phyloP scores from a whole-genome alignment of 2,888 invertebrate genomes.

The Lepidocyrtoides sp. region DNA sequence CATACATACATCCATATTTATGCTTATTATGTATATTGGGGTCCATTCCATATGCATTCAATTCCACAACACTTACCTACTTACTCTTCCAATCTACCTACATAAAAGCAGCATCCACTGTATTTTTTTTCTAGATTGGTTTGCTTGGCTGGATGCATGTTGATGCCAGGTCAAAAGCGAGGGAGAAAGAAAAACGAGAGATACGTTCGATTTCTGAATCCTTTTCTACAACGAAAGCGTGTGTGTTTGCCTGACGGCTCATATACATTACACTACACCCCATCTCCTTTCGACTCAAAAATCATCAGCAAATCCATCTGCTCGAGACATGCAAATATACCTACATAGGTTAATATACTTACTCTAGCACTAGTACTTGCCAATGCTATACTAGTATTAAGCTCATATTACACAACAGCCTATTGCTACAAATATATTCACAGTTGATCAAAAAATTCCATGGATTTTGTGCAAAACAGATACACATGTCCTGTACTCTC shows the following conservation, averaged over 20 bases:
- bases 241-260: slow-evolving; percentile 55
- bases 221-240: background rate
- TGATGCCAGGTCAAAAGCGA: slow-evolving; percentile 1
- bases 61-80: slow-evolving; percentile 24
- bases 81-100: background rate
- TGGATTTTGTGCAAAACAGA: background rate
- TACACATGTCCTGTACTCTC: background rate
- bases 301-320: slow-evolving; percentile 50
- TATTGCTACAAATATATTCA: too few relatives aligned
- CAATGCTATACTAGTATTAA: too few relatives aligned
- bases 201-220: background rate
- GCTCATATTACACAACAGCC: too few relatives aligned
- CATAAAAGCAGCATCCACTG: background rate
- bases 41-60: slow-evolving; percentile 27
- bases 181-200: background rate
- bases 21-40: background rate
- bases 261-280: slow-evolving; percentile 30
- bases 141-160: slow-evolving; percentile 45
- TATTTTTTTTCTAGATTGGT: background rate
- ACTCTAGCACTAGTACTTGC: background rate
- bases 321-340: slow-evolving; percentile 54
- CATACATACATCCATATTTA: too few relatives aligned
- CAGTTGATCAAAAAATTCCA: background rate
- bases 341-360: background rate
- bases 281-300: background rate